Conservation (phyloP, 2,113 vertebrate species). For the Bujurquina vittata region DNA sequence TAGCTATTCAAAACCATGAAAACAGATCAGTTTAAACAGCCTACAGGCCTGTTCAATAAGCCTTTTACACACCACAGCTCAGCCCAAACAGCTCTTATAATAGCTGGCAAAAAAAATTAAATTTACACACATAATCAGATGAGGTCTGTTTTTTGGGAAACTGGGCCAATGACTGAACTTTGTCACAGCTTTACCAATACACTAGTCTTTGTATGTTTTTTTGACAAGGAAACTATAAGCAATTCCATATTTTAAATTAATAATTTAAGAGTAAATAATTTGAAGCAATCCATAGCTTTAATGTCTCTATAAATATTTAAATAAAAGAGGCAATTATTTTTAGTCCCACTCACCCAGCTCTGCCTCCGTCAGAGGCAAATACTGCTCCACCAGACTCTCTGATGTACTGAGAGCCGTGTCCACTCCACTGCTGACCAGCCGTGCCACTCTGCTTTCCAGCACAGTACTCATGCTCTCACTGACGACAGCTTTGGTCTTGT, state of each 20-base stretch:
- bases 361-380: constrained; percentile 87
- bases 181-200: neutral
- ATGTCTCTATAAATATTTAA: neutral
- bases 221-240: neutral
- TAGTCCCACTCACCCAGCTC: constrained; percentile 83
- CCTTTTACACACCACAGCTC: neutral
- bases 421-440: constrained; percentile 84
- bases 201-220: neutral
- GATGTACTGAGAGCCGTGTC: constrained; percentile 87
- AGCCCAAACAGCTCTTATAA: constrained; percentile 1
- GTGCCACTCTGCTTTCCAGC: constrained; percentile 84
- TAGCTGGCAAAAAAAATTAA: neutral
- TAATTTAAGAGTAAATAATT: neutral
- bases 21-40: neutral
- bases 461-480: constrained; percentile 86
- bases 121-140: constrained; percentile 9
- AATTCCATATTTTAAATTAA: neutral
- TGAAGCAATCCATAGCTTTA: fast-evolving
- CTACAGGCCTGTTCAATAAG: neutral
- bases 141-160: constrained; percentile 25
- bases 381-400: constrained; percentile 89
- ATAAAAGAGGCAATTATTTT: neutral
- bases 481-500: constrained; percentile 86
- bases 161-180: neutral
- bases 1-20: neutral